phyloP scores from a whole-genome alignment of 2,113 vertebrate genomes.

The Varanus salvator region DNA sequence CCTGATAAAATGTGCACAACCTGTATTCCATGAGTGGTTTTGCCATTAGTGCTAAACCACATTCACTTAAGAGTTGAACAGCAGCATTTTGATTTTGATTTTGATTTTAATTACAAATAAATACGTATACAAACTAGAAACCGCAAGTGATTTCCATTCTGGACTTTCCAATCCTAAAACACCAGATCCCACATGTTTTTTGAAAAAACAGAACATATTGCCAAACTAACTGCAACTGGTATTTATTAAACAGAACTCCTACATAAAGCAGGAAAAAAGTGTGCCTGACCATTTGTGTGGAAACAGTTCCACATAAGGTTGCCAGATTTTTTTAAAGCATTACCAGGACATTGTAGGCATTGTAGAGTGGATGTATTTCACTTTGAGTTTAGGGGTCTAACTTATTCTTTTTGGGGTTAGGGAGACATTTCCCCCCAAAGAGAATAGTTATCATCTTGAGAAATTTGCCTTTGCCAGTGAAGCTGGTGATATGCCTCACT shows the following conservation, averaged over 20 bases:
- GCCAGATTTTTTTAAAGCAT: not conserved
- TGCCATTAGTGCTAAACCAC: not conserved
- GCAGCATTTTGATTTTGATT: not conserved
- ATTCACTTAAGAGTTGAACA: not conserved
- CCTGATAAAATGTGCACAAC: not conserved
- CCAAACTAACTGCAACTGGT: slow-evolving; percentile 10
- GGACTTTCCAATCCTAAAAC: not conserved
- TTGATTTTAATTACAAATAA: slow-evolving; percentile 12
- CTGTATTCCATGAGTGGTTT: not conserved
- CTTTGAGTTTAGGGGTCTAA: not conserved
- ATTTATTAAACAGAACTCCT: slow-evolving; percentile 1
- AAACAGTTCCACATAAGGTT: fast-evolving
- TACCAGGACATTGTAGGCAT: not conserved
- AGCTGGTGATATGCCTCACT: not conserved
- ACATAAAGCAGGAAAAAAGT: not conserved
- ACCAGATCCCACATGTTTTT: not conserved
- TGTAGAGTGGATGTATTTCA: not conserved
- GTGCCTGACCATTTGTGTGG: not conserved
- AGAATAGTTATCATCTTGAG: too few species aligned
- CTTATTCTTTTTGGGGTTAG: not conserved
- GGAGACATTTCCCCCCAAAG: not conserved
- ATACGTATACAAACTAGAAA: slow-evolving; percentile 11
- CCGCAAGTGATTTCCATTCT: slow-evolving; percentile 22
- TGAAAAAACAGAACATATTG: not conserved
- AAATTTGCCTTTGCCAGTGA: not conserved